Evolutionary conservation across 2,888 invertebrate species (phyloP), one percentile per base, ranked within the genome.

Genomic region (Ctenicera cuprea): DNA sequence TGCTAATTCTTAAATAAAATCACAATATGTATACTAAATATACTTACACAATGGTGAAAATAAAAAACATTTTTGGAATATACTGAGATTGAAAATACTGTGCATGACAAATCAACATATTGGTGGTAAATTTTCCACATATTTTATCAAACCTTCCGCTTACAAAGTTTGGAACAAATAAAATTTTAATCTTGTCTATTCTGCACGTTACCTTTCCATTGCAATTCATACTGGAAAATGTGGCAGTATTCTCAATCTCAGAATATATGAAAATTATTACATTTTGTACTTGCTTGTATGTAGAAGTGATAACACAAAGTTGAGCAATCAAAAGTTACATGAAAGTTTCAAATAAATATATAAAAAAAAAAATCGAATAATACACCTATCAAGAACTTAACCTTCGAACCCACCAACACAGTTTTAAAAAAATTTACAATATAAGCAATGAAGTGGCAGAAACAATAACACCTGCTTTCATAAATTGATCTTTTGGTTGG

Each of bases 1-100:
- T 65, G 65, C 50, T 65, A 65, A 52, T 52, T 8, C 37, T 54
- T 66, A 52, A 66, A 66, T 66, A 66, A 54, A 66, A 66, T 66
- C 65, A 66, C 65, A 66, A 50, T 66, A 22, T 61, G 33, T 33
- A 57, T 48, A 48, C 4, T 48, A 20, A 48, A 62, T n/a, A 43
- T 38, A 62, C 41, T 41, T 59, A 59, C 5, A 41, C 12, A 43
- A 38, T 41, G 22, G 11, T 7, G 11, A n/a, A 43, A 62, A 62
- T 11, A 9, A 22, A 22, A 14, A 20, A n/a, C 41, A 22, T 43
- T 22, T 62, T n/a, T 7, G 12, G 41, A 16, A 16, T 12, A 43
- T 38, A 22, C 11, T 38, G 16, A 3, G 5, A 52, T 33, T 8
- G 16, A 54, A 8, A 26, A 26, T 26, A 26, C 43, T 3, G 43